Conservation (phyloP, 53 echinoderm and acorn worm genomes). For the Antedon mediterranea region DNA sequence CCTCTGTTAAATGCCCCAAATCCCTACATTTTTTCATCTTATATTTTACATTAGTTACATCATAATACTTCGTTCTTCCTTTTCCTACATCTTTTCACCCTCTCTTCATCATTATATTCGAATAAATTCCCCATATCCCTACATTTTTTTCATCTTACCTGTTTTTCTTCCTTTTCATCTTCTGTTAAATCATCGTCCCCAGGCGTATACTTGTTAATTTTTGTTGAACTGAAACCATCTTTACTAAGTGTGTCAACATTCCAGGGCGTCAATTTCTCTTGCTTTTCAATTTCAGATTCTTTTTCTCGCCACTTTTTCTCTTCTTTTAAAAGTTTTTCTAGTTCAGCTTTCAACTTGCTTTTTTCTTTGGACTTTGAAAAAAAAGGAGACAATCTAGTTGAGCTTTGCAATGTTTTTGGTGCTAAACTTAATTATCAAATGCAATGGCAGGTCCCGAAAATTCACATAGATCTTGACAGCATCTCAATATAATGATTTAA, state of each 20-base stretch:
- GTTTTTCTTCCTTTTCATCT: background rate
- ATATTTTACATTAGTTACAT: too few species aligned
- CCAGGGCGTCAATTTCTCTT: constrained; percentile 67
- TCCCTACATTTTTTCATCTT: too few species aligned
- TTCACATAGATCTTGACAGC: too few species aligned
- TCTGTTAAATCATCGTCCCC: constrained; percentile 13
- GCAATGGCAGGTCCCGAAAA: too few species aligned
- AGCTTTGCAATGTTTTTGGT: too few species aligned
- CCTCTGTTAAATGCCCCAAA: too few species aligned
- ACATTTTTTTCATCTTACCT: too few species aligned
- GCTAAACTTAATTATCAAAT: background rate
- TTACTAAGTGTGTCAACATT: constrained; percentile 87
- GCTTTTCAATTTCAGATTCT: constrained; percentile 59
- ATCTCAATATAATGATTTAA: too few species aligned
- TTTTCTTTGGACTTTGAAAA: constrained; percentile 6
- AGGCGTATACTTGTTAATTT: constrained; percentile 59
- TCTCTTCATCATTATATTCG: too few species aligned
- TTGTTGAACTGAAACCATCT: constrained; percentile 70
- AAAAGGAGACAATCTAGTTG: background rate
- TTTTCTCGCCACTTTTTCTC: constrained; percentile 72
- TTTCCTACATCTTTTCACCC: too few species aligned
- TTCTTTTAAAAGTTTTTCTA: constrained; percentile 41
- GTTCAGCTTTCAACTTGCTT: constrained; percentile 2
- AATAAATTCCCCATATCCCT: too few species aligned
- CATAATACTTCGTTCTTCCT: too few species aligned